Evolutionary conservation across 2,113 vertebrate species (phyloP), one percentile per base, ranked within the genome.

Genomic region (Orientallactaga bullata): DNA sequence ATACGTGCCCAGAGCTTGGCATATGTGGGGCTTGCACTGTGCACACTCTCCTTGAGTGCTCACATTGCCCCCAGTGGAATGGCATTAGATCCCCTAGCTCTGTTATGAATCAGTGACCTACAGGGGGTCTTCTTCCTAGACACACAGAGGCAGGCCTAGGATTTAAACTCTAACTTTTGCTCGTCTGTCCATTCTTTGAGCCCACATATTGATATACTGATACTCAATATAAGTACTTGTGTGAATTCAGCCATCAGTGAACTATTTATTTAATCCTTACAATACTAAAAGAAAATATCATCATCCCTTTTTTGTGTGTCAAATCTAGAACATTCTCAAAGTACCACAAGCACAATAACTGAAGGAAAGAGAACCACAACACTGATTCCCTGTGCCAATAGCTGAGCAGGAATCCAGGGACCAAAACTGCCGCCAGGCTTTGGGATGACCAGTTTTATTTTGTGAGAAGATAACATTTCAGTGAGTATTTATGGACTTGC

Each of bases 131-230:
- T 68, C 1, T 42, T 87, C 21, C 47, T 10, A 24, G 47, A 71
- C 66, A 84, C 72, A 80, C 12, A 55, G n/a, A 86, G 47, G 20
- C 60, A 12, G 66, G 63, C 24, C n/a, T 93, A 26, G 24, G 23
- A 88, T 7, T 37, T 21, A 9, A 76, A 39, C 30, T 23, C 60
- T 2, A 60, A 35, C 76, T 80, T 37, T 39, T 18, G 11, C 39
- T 60, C 47, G 63, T 94, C 23, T 42, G 20, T 17, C 79, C 47
- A 2, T 42, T 83, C 10, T 68, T 71, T 78, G 3, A n/a, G 13
- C 42, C 66, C 58, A 51, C 55, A 81, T 39, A 74, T 83, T 81
- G 80, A 93, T 17, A 81, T 39, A 74, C 78, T 81, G 80, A 93
- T 17, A 79, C 5, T 1, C 15, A 68, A 51, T 47, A 47, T 51